Percentiles rank a stretch among this genome's conserved stretches.
Evolutionary conservation across 2,797 vertebrate species (phyloP).

Genomic region (Percopsis omiscomaycus): DNA sequence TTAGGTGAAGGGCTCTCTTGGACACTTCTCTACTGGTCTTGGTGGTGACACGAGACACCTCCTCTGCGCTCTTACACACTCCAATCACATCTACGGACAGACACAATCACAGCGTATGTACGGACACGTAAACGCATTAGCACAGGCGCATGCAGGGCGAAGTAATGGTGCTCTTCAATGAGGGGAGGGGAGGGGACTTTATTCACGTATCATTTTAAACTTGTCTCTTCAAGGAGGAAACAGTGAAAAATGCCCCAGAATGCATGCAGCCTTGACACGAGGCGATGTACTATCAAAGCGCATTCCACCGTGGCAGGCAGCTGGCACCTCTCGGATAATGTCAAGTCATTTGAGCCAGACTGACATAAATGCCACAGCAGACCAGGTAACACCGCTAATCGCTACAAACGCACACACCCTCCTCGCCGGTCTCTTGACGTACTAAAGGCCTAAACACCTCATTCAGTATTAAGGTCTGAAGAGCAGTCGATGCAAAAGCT

Average conservation of each 20-base stretch:
- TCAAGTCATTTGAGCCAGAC: slow-evolving; percentile 31
- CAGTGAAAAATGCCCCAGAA: too few species aligned
- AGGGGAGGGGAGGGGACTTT: too few species aligned
- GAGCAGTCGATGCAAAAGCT: slow-evolving; percentile 14
- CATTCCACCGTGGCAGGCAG: too few species aligned
- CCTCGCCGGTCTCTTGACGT: slow-evolving; percentile 52
- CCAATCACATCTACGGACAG: slow-evolving; percentile 86
- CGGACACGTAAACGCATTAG: too few species aligned
- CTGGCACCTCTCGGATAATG: slow-evolving; percentile 29
- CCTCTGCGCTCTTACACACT: slow-evolving; percentile 87
- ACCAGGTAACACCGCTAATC: slow-evolving; percentile 44
- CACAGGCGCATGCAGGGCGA: too few species aligned
- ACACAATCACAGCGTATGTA: slow-evolving; percentile 12
- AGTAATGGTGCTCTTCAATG: too few species aligned
- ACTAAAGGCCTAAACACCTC: slow-evolving; percentile 45
- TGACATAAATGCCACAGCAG: slow-evolving; percentile 45
- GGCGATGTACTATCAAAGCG: too few species aligned
- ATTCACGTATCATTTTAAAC: too few species aligned
- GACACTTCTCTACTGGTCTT: slow-evolving; percentile 85
- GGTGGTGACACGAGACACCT: slow-evolving; percentile 81
- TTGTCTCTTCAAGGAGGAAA: too few species aligned
- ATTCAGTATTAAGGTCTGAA: slow-evolving; percentile 43
- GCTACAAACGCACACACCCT: slow-evolving; percentile 53
- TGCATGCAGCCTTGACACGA: too few species aligned
- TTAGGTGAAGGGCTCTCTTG: slow-evolving; percentile 85